A percentile compares a stretch with the other conserved stretches of the same genome.
Conservation (phyloP, 2,797 vertebrate species). For the Odontamblyopus rebecca region DNA sequence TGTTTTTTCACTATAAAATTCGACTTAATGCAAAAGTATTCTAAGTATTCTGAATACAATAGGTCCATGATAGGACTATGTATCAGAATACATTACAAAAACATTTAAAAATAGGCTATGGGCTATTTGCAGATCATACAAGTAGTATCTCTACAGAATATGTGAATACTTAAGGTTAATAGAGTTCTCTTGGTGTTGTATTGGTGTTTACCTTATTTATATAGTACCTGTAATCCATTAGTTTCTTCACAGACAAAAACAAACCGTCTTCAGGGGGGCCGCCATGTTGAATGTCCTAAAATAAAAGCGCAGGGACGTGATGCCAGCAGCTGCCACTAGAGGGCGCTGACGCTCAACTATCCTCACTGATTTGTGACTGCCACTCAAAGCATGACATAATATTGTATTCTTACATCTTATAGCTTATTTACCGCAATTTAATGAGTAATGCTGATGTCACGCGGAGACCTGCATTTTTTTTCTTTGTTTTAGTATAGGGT, state of each 20-base stretch:
- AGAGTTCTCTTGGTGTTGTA: neutral
- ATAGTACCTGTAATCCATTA: constrained; percentile 43
- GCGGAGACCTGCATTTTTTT: no score
- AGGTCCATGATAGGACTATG: no score
- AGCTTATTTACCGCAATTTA: neutral
- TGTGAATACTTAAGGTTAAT: no score
- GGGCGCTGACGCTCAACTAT: constrained; percentile 25
- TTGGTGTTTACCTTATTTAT: neutral
- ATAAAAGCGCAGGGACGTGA: neutral
- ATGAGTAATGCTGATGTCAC: neutral
- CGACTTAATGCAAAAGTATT: no score
- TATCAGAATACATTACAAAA: no score
- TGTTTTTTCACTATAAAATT: no score
- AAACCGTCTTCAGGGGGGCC: constrained; percentile 33
- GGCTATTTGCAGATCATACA: neutral
- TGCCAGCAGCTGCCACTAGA: constrained; percentile 30
- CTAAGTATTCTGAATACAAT: no score
- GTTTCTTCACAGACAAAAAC: constrained; percentile 10
- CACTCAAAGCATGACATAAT: no score
- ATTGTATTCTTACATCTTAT: neutral
- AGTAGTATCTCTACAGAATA: no score
- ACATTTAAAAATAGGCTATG: no score
- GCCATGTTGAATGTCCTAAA: constrained; percentile 61
- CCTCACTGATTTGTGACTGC: no score
- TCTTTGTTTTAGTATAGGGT: no score